Base-by-base conservation (phyloP, 1,140 invertebrate species). In the Daktulosphaira vitifoliae region DNA sequence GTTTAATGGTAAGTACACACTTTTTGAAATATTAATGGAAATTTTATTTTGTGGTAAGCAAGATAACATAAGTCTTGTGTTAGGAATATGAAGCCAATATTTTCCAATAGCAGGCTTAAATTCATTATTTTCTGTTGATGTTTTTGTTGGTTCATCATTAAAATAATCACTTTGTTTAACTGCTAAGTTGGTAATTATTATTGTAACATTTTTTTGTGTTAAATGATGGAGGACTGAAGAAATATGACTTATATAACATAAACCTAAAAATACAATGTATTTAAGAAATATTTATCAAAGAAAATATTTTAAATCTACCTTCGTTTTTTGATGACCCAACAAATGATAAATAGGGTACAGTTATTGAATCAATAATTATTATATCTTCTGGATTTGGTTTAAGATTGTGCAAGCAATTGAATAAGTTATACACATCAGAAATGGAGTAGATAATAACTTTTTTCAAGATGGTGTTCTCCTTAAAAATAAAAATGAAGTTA, bases 401-500 rank as follows among this genome's bases (percentile, higher is more conserved):
- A 0, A 70, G 26, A 18, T 22, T 18, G 20, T 69, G 64, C 13
- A 70, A 38, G 33, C 26, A 64, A 18, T 44, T 75, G 67, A 70
- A 51, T 7, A 72, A 48, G 20, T 67, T 48, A 44, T 71, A 65
- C 15, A 72, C 50, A 65, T 72, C 71, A 70, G 72, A 75, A 56
- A 78, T 69, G 46, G 71, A 68, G 2, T 75, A 70, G 18, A 80
- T 70, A 15, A 18, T 2, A 20, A 62, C 26, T 46, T 62, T 62
- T 18, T 48, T 29, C 5, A 62, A 62, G 15, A 46, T 20, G 3
- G 13, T 9, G 8, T 33, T 29, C 0, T 44, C 46, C 54, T 62
- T 15, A 16, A 33, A 62, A 46, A 46, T 18, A 3, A 53, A 23
- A 2, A 3, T 0, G 20, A 54, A 22, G 33, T 37, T 39, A 37